Base-by-base conservation (phyloP, 1,140 invertebrate genomes). In the Cyrtorhinus lividipennis region DNA sequence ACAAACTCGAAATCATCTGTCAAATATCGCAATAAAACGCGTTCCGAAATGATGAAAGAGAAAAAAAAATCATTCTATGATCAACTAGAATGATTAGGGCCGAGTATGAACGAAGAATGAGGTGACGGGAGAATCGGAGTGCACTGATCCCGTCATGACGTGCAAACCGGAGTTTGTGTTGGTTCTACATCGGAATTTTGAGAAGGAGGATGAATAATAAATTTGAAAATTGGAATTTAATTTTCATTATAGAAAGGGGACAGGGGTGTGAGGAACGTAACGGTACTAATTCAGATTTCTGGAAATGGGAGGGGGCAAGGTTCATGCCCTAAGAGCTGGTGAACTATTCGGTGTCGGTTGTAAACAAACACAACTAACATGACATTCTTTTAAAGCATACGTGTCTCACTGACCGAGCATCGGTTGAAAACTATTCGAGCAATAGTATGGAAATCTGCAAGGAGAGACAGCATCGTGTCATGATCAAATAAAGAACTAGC, bases 361-460 rank as follows among this genome's bases (percentile, higher is more conserved):
- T 62, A 62, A n/a, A 65, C 44, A 62, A 65, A 65, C 61, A 65
- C 56, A 65, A 26, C 61, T 65, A 62, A 62, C 61, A 65, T 65
- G 59, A 61, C 48, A 65, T 62, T 62, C 48, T 65, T 57, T n/a
- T 58, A 65, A 59, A 60, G 61, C 61, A 65, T 62, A 65, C 61
- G 61, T 65, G 64, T 65, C 63, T 65, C 64, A 67, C 66, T 67
- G 66, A 67, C 66, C 66, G 64, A 65, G 61, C 61, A 65, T 63
- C 61, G 61, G 61, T 59, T 77, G 78, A 83, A 83, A 80, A 83
- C 78, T 75, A 80, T 80, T 77, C 79, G 78, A 78, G 82, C 80
- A 79, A 83, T 79, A 74, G 79, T 78, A 77, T 79, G 81, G 81
- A 83, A 83, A 82, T 83, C 82, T 83, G 82, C 75, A 82, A 83